Conservation (phyloP, 2,888 invertebrate genomes). For the Ectemnius cavifrons region DNA sequence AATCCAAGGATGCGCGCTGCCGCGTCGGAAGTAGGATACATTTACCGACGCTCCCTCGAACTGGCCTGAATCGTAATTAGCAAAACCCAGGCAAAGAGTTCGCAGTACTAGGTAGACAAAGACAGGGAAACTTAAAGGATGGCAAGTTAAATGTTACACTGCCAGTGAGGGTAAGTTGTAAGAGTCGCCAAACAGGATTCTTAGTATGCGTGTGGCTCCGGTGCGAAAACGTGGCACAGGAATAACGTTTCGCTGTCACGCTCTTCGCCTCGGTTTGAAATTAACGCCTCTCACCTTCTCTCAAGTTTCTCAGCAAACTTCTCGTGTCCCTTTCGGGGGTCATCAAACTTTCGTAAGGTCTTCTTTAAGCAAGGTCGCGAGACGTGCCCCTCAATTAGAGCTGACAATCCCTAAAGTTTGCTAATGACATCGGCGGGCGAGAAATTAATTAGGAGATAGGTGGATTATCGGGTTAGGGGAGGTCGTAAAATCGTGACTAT, state of each 20-base stretch:
- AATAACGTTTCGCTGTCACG: slow-evolving; percentile 44
- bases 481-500: background rate
- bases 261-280: slow-evolving; percentile 41
- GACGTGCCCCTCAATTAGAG: background rate
- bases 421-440: background rate
- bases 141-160: slow-evolving; percentile 53
- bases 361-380: slow-evolving; percentile 12
- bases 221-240: slow-evolving; percentile 34
- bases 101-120: background rate
- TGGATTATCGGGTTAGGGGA: background rate
- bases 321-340: slow-evolving; percentile 15
- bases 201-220: slow-evolving; percentile 36
- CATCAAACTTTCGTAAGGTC: slow-evolving; percentile 44
- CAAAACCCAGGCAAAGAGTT: slow-evolving; percentile 47
- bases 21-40: slow-evolving; percentile 57
- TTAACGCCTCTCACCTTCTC: slow-evolving; percentile 47
- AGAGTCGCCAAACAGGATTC: slow-evolving; percentile 36
- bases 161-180: slow-evolving; percentile 29
- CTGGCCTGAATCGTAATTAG: slow-evolving; percentile 63
- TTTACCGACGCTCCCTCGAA: slow-evolving; percentile 53
- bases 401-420: slow-evolving; percentile 1
- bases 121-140: background rate
- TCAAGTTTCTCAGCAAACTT: slow-evolving; percentile 22
- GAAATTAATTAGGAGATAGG: slow-evolving; percentile 8
- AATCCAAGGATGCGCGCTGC: slow-evolving; percentile 19